Base-by-base conservation (phyloP, 1,140 invertebrate species). In the Cydia amplana region DNA sequence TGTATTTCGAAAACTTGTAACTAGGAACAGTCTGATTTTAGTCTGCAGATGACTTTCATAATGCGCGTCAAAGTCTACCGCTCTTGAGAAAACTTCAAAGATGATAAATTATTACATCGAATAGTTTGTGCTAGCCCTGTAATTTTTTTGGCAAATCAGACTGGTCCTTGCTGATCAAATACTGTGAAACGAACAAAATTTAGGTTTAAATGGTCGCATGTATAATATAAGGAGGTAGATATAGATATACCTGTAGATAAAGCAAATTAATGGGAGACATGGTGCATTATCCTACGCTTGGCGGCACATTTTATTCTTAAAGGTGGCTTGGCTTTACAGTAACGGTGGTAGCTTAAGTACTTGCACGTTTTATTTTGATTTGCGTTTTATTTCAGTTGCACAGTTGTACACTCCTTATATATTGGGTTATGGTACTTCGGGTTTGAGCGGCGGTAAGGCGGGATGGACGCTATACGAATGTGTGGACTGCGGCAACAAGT, bases 401-500 rank as follows among this genome's bases (percentile, higher is more conserved):
- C 89, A 92, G 84, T 89, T 90, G 86, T 93, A 91, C 89, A 88
- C 89, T 82, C 89, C 91, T 90, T 92, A 90, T 90, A 91, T 92
- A 86, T 89, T 92, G 90, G 89, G 90, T 89, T 92, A 91, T 80
- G 91, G 90, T 81, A 83, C 87, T 28, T 82, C 85, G 76, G 88
- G 89, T 63, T 81, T 91, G 83, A 85, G 87, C 85, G 80, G 88
- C 86, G 85, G 88, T 77, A 91, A 91, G 82, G 79, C 83, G 46
- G 87, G 87, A 73, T 92, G 91, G 91, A 91, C 90, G 72, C 85
- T 93, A 74, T 94, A 94, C 80, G 93, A 93, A 74, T 95, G 95
- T 85, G 93, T 93, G 74, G 93, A 94, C 78, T 95, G 95, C 86
- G 93, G 94, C 65, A 94, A 94, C 85, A 92, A 92, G 76, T 94